Evolutionary conservation across 2,888 invertebrate species (phyloP).

Genomic region (Tryphoninae sp.): DNA sequence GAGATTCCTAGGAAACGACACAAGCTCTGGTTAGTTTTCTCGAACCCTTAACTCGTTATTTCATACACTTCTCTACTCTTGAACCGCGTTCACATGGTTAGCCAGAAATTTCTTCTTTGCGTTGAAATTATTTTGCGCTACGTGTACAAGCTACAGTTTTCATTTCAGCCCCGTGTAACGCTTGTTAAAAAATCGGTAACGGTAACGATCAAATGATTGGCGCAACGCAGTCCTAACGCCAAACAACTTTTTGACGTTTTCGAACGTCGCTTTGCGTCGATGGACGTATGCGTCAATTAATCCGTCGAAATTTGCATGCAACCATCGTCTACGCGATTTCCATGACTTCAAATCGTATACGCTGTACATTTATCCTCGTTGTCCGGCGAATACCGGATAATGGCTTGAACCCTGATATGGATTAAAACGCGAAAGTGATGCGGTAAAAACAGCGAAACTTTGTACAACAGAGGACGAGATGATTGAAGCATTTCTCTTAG

Average conservation of each 20-base stretch:
- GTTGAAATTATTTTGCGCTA: neutral
- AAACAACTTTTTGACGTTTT: conserved; percentile 28
- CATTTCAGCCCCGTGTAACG: conserved; percentile 11
- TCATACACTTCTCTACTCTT: conserved; percentile 1
- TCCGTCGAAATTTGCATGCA: too few species aligned
- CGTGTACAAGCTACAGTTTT: neutral
- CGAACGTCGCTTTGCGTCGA: too few species aligned
- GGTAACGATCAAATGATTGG: conserved; percentile 7
- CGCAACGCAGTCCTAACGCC: conserved; percentile 19
- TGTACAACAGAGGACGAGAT: too few species aligned
- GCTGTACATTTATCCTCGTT: too few species aligned
- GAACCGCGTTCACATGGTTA: neutral
- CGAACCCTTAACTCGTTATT: neutral
- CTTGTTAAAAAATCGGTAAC: conserved; percentile 39
- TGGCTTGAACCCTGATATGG: too few species aligned
- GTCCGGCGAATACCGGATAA: too few species aligned
- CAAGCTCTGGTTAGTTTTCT: neutral
- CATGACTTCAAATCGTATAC: too few species aligned
- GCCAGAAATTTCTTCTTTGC: neutral
- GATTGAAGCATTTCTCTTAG: too few species aligned
- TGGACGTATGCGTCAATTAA: too few species aligned
- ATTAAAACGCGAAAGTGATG: too few species aligned
- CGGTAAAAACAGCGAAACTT: too few species aligned
- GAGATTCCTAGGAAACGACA: neutral
- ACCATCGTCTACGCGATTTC: too few species aligned